phyloP scores from a whole-genome alignment of 2,888 invertebrate species.

The Orchesellides sinensis region DNA sequence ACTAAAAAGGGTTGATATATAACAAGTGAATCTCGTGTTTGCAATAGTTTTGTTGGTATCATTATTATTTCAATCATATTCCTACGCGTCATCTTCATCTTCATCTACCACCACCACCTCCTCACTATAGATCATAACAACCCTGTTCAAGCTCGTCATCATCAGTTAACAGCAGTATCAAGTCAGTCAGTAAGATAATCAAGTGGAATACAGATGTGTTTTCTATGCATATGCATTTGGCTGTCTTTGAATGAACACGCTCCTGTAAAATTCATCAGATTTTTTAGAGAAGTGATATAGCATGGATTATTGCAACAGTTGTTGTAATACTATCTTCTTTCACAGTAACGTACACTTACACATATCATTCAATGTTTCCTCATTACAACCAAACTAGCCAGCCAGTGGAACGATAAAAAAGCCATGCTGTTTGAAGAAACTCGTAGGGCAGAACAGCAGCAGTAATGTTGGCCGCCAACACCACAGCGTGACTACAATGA shows the following conservation, averaged over 20 bases:
- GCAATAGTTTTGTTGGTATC: constrained; percentile 41
- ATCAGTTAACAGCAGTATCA: constrained; percentile 21
- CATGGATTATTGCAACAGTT: neutral
- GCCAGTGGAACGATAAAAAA: constrained; percentile 64
- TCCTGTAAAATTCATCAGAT: constrained; percentile 57
- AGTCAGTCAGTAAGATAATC: constrained; percentile 47
- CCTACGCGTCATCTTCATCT: constrained; percentile 46
- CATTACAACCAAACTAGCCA: constrained; percentile 46
- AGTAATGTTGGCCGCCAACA: constrained; percentile 28
- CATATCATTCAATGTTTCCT: constrained; percentile 24
- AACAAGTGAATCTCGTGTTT: constrained; percentile 10
- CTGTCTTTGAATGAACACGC: constrained; percentile 43
- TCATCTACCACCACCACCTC: constrained; percentile 57
- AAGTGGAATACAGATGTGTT: constrained; percentile 18
- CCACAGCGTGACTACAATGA: neutral
- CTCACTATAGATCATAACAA: constrained; percentile 25
- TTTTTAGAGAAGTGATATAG: neutral
- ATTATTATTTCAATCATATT: constrained; percentile 43
- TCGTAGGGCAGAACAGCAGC: constrained; percentile 18
- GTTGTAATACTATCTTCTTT: neutral
- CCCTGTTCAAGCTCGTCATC: neutral
- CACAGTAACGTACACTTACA: neutral
- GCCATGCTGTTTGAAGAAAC: constrained; percentile 11
- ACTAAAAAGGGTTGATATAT: constrained; percentile 1
- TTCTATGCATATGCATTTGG: neutral